phyloP scores from a whole-genome alignment of 2,888 invertebrate genomes.

The Dynastes maya region DNA sequence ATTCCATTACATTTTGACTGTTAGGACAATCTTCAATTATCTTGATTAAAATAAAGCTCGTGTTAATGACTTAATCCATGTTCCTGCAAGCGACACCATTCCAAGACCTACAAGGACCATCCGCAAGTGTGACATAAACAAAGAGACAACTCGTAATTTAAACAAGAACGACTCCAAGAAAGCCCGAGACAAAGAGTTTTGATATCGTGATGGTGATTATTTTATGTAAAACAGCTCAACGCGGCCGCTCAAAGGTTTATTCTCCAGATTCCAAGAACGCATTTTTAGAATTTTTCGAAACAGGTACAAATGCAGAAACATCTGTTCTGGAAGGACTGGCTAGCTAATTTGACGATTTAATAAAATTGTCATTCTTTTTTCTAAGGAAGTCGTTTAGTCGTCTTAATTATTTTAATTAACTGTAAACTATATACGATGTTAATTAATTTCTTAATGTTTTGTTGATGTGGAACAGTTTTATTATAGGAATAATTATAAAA shows the following conservation, averaged over 20 bases:
- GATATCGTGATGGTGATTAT: conserved; percentile 44
- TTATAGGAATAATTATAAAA: conserved; percentile 1
- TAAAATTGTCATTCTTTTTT: conserved; percentile 61
- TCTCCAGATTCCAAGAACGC: conserved; percentile 65
- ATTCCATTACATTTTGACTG: not conserved
- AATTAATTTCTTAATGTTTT: conserved; percentile 35
- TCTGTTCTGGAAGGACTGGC: conserved; percentile 58
- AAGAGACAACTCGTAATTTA: conserved; percentile 28
- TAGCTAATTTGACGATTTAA: conserved; percentile 63
- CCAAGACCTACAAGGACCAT: not conserved
- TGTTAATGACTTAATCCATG: conserved; percentile 31
- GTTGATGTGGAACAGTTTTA: conserved; percentile 5
- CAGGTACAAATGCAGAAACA: conserved; percentile 66
- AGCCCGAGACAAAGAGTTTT: conserved; percentile 40
- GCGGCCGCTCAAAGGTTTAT: conserved; percentile 59
- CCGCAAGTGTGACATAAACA: conserved; percentile 15
- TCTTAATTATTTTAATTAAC: conserved; percentile 53
- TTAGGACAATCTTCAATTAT: conserved; percentile 6
- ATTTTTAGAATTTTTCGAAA: conserved; percentile 66
- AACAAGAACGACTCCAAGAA: conserved; percentile 32
- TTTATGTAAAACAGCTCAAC: conserved; percentile 38
- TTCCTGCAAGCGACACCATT: conserved; percentile 17
- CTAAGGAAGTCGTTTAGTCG: conserved; percentile 49
- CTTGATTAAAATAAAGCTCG: conserved; percentile 2
- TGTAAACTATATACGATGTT: conserved; percentile 49